Base-by-base conservation (phyloP, 2,888 invertebrate species). In the Cephus spinipes region DNA sequence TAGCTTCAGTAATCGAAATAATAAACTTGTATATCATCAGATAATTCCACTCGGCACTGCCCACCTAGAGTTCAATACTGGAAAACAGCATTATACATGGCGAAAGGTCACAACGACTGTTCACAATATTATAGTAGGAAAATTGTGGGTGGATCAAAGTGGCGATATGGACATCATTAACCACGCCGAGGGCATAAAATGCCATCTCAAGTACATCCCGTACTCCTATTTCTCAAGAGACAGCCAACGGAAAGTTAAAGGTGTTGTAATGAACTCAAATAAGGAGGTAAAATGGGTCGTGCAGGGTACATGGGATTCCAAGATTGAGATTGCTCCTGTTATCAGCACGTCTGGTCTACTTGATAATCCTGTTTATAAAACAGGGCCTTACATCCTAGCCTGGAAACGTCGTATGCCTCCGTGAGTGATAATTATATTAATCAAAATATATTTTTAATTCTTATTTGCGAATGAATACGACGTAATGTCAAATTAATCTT, bases 61-160 rank as follows among this genome's bases (percentile, higher is more conserved):
- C 35, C 94, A 95, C 85, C 94, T 95, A 76, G 94, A 94, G 90
- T 96, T 96, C 90, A 92, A 92, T 34, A 90, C 91, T 80, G 93
- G 93, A 86, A 95, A 95, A 69, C 96, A 97, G 92, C 97, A 97
- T 90, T 99, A 98, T 93, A 97, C 98, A 11, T 99, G 99, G 98
- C 95, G 98, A 85, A 99, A 99, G 94, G 96, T 99, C 76, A 99
- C 98, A 33, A 99, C 99, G 33, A 99, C 99, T 9, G 98, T 99
- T 76, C 99, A 99, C 93, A 99, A 99, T 92, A 99, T 99, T 88
- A 99, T 99, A 87, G 99, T 99, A 79, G 99, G 99, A 83, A 98
- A 98, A 92, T 93, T 99, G 85, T 99, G 99, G 99, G 98, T 99
- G 79, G 99, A 99, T 93, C 98, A 99, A 92, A 98, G 99, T 91